Percentiles rank a stretch among this genome's conserved stretches.
Evolutionary conservation across 1,140 invertebrate genomes (phyloP).

Genomic region (Trichonephila clavipes): DNA sequence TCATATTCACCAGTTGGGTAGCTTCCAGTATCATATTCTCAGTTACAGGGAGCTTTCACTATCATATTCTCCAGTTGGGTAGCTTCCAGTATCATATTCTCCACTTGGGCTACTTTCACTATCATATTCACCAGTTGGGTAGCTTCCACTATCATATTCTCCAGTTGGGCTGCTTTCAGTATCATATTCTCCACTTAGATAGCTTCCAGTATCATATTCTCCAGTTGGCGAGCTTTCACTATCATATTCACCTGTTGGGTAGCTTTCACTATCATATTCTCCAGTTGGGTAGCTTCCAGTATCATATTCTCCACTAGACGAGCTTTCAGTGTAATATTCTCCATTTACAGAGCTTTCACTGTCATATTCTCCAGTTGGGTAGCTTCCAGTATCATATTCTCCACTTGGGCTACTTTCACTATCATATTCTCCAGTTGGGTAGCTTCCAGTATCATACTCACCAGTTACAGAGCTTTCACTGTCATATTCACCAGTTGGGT

Average conservation of each 20-base stretch:
- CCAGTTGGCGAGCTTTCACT: no score
- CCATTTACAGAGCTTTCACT: not conserved
- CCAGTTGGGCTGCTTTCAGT: not conserved
- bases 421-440: not conserved
- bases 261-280: no score
- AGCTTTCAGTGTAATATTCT: not conserved
- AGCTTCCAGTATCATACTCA: slow-evolving; percentile 2
- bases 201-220: not conserved
- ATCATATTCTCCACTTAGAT: not conserved
- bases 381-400: no score
- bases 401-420: no score
- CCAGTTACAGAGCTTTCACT: not conserved
- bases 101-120: not conserved
- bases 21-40: no score
- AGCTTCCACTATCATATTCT: not conserved
- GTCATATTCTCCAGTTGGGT: not conserved
- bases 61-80: not conserved
- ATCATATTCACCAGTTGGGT: not conserved
- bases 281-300: no score
- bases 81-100: not conserved
- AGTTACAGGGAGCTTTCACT: no score
- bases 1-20: not conserved
- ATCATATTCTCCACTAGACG: no score
- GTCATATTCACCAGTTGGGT: no score
- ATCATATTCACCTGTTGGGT: not conserved